A percentile compares a stretch with the other conserved stretches of the same genome.
Evolutionary conservation across 2,797 vertebrate genomes (phyloP).

Genomic region (Clamator glandarius): DNA sequence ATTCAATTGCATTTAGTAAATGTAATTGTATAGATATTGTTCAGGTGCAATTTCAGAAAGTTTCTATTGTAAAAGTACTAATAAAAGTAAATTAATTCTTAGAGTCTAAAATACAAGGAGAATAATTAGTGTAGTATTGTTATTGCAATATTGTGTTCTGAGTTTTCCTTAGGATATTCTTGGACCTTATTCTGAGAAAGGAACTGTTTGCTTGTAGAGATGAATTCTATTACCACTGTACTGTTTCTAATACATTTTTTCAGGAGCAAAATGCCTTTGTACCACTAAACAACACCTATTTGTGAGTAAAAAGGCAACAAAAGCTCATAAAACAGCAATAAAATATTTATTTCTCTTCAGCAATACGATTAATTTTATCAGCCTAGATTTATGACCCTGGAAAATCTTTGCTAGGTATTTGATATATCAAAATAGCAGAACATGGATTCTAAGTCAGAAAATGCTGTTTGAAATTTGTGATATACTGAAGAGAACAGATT

Average conservation of each 20-base stretch:
- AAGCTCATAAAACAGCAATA: constrained; percentile 82
- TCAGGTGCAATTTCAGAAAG: neutral
- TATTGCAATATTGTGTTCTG: neutral
- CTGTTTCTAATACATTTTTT: constrained; percentile 73
- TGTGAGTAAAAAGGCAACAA: constrained; percentile 72
- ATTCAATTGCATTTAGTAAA: neutral
- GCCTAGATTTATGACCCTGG: constrained; percentile 77
- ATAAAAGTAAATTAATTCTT: neutral
- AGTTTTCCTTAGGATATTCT: constrained; percentile 11
- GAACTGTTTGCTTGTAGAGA: constrained; percentile 49
- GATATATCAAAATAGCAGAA: constrained; percentile 81
- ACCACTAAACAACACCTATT: constrained; percentile 73
- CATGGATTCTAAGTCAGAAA: constrained; percentile 68
- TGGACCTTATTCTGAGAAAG: constrained; percentile 40
- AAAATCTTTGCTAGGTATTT: constrained; percentile 78
- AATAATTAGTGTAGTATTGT: neutral
- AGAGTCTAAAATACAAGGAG: neutral
- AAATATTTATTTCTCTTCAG: constrained; percentile 83
- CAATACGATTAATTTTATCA: constrained; percentile 82
- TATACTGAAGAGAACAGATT: constrained; percentile 69
- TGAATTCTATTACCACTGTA: constrained; percentile 60
- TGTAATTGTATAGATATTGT: neutral
- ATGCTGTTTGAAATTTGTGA: constrained; percentile 73
- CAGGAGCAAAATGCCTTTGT: constrained; percentile 63
- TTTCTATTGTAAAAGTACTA: neutral